Evolutionary conservation across 2,888 invertebrate genomes (phyloP).

Genomic region (Hyposoter dolosus): DNA sequence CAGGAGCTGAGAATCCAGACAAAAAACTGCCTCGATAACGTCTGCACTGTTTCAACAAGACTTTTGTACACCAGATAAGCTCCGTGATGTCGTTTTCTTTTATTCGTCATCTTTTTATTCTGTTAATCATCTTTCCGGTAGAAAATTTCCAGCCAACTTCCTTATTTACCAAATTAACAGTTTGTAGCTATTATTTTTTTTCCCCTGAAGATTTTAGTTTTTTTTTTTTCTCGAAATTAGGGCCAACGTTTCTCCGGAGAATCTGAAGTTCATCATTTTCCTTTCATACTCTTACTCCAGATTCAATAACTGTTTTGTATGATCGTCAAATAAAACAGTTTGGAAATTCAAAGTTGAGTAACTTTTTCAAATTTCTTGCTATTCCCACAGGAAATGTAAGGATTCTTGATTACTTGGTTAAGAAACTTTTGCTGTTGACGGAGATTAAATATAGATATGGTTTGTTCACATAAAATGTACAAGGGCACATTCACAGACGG

Average conservation of each 20-base stretch:
- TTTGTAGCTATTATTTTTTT: not conserved
- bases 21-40: slow-evolving; percentile 45
- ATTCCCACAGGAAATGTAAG: not conserved
- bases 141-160: not conserved
- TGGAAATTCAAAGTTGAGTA: not conserved
- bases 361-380: not conserved
- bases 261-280: not conserved
- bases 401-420: slow-evolving; percentile 8
- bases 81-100: not conserved
- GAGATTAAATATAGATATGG: not conserved
- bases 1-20: not conserved
- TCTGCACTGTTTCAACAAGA: slow-evolving; percentile 29
- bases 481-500: slow-evolving; percentile 20
- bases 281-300: not conserved
- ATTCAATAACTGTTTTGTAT: not conserved
- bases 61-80: not conserved
- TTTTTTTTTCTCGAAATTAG: not conserved
- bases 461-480: not conserved
- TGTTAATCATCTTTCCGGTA: not conserved
- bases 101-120: not conserved
- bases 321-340: not conserved
- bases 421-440: slow-evolving; percentile 7
- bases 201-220: not conserved
- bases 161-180: not conserved
- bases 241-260: not conserved